Conservation (phyloP, 2,888 invertebrate species). For the Tachina fera region DNA sequence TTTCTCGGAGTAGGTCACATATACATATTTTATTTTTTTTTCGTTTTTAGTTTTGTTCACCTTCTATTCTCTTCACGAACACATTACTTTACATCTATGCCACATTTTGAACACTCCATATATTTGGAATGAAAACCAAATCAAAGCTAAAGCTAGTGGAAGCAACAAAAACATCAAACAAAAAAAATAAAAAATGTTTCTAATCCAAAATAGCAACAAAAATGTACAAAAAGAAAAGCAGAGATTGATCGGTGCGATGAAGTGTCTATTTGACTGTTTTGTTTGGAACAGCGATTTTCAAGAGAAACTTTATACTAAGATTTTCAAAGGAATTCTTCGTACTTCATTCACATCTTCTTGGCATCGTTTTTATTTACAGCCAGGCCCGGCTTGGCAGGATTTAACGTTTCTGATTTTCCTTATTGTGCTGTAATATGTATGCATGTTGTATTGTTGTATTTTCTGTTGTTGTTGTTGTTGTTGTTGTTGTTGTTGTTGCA, state of each 20-base stretch:
- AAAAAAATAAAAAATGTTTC: constrained; percentile 43
- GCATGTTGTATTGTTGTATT: too few relatives aligned
- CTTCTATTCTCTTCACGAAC: not conserved
- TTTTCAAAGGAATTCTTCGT: constrained; percentile 69
- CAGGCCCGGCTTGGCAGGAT: constrained; percentile 39
- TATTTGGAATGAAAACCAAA: constrained; percentile 60
- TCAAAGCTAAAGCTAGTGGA: constrained; percentile 43
- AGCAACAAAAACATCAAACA: not conserved
- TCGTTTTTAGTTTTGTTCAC: too few relatives aligned
- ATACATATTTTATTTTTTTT: too few relatives aligned
- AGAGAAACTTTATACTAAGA: constrained; percentile 64
- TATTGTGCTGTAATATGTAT: constrained; percentile 44
- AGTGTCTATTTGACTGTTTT: constrained; percentile 72
- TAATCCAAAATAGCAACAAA: constrained; percentile 44
- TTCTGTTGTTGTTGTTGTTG: too few relatives aligned
- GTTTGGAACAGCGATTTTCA: constrained; percentile 67
- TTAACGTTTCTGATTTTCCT: constrained; percentile 53
- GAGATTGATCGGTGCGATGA: constrained; percentile 72
- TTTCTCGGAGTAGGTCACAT: too few relatives aligned
- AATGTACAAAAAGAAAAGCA: constrained; percentile 45
- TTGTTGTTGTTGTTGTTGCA: constrained; percentile 31
- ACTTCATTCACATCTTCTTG: constrained; percentile 22
- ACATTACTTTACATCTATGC: not conserved
- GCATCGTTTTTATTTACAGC: constrained; percentile 6
- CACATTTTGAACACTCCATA: constrained; percentile 30